A percentile compares a stretch with the other conserved stretches of the same genome.
These are phyloP conservation scores for Eira barbara DNA, from an alignment of 2,113 vertebrate species.

Conservation along the genomic window DNA sequence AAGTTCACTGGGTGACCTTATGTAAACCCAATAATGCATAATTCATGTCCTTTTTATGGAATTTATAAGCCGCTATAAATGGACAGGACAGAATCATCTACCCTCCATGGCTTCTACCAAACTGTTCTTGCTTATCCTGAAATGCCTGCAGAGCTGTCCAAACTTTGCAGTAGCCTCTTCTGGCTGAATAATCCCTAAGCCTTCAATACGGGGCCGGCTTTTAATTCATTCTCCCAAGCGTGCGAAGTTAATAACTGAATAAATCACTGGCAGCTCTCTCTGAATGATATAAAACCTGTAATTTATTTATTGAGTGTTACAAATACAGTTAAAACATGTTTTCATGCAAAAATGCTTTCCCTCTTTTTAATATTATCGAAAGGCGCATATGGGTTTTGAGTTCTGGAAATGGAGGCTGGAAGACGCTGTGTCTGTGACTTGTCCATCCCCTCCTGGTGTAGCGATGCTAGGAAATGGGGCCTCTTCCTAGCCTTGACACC, in stretches of 20 bases:
- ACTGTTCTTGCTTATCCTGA: not conserved
- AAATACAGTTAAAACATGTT: conserved; percentile 86
- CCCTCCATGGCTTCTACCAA: conserved; percentile 54
- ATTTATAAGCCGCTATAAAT: conserved; percentile 83
- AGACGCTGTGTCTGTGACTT: not conserved
- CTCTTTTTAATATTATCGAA: conserved; percentile 76
- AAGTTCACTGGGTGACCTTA: conserved; percentile 85
- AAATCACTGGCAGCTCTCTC: conserved; percentile 83
- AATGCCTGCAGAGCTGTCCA: conserved; percentile 49
- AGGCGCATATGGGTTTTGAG: not conserved
- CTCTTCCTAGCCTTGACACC: not conserved
- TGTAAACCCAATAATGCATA: conserved; percentile 86
- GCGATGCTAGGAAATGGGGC: not conserved
- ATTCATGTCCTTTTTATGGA: conserved; percentile 87
- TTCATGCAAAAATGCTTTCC: conserved; percentile 82
- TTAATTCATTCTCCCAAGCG: conserved; percentile 86
- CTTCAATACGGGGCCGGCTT: conserved; percentile 75
- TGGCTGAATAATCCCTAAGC: conserved; percentile 75
- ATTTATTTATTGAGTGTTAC: conserved; percentile 87
- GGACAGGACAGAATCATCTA: conserved; percentile 72
- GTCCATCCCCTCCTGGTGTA: not conserved
- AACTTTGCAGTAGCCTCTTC: conserved; percentile 75
- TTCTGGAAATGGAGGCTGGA: conserved; percentile 35
- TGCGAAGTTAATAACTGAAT: conserved; percentile 86
- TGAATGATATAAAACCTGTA: conserved; percentile 88